Evolutionary conservation across 2,113 vertebrate genomes (phyloP).

Genomic region (Alligator sinensis): DNA sequence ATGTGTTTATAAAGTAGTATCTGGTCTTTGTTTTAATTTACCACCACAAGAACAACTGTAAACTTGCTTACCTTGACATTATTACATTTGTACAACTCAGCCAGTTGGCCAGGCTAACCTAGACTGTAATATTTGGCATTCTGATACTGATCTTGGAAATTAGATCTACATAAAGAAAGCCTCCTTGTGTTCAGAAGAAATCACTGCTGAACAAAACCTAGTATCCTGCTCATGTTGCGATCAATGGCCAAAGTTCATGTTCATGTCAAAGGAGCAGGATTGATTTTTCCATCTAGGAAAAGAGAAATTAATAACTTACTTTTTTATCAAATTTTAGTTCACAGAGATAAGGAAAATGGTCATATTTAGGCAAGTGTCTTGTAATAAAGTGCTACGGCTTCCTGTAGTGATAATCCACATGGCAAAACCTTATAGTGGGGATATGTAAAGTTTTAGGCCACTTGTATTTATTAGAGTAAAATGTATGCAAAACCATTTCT

Average conservation of each 20-base stretch:
- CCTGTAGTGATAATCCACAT: no score
- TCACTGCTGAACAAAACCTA: not conserved
- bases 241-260: not conserved
- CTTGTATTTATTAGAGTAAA: not conserved
- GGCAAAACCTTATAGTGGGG: not conserved
- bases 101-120: not conserved
- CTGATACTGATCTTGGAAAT: not conserved
- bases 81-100: not conserved
- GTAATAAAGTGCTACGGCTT: not conserved
- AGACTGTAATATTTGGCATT: not conserved
- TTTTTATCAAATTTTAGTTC: not conserved
- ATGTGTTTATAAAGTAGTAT: not conserved
- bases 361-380: not conserved
- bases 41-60: not conserved
- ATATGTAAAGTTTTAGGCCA: not conserved
- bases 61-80: not conserved
- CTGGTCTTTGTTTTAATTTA: not conserved
- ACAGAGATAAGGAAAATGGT: fast-evolving
- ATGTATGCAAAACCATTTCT: not conserved
- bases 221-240: not conserved
- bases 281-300: not conserved
- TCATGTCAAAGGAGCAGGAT: not conserved
- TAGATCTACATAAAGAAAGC: fast-evolving
- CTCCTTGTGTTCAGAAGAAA: not conserved
- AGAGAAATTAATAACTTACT: fast-evolving